Percentiles rank a stretch among this genome's conserved stretches.
These are phyloP conservation scores for Pogonomyrmex barbatus DNA, from an alignment of 1,140 invertebrate species.

Conservation along the genomic window DNA sequence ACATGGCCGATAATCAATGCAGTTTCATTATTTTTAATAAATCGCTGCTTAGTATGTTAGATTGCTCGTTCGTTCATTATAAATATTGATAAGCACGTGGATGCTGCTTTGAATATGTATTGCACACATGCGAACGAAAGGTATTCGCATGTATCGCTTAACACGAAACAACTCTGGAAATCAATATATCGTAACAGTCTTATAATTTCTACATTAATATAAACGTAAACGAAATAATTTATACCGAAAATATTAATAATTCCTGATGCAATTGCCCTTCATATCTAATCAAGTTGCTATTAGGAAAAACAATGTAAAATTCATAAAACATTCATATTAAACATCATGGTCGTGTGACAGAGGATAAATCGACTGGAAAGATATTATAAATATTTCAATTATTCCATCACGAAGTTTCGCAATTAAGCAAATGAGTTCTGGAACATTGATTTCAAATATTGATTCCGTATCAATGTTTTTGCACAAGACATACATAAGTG, in stretches of 20 bases:
- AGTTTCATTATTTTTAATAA: conserved; percentile 64
- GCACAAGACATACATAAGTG: background rate
- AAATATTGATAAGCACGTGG: conserved; percentile 71
- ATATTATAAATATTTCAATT: background rate
- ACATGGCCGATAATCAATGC: conserved; percentile 40
- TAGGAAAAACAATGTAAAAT: background rate
- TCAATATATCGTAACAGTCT: conserved; percentile 35
- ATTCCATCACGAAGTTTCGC: background rate
- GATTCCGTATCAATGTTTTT: background rate
- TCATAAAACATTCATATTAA: background rate
- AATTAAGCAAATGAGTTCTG: background rate
- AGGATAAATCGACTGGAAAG: background rate
- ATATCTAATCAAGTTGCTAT: background rate
- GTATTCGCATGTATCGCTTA: conserved; percentile 31
- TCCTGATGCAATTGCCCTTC: conserved; percentile 14
- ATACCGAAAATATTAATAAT: conserved; percentile 24
- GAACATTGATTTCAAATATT: background rate
- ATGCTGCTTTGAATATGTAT: conserved; percentile 65
- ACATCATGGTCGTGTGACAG: background rate
- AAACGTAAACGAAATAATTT: background rate
- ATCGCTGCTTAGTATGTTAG: conserved; percentile 64
- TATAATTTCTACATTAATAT: conserved; percentile 34
- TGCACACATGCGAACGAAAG: conserved; percentile 18
- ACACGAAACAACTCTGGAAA: background rate
- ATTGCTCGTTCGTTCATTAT: conserved; percentile 56